Evolutionary conservation across 2,888 invertebrate genomes (phyloP), one percentile per base, ranked within the genome.

Genomic region (Cephalotes varians): DNA sequence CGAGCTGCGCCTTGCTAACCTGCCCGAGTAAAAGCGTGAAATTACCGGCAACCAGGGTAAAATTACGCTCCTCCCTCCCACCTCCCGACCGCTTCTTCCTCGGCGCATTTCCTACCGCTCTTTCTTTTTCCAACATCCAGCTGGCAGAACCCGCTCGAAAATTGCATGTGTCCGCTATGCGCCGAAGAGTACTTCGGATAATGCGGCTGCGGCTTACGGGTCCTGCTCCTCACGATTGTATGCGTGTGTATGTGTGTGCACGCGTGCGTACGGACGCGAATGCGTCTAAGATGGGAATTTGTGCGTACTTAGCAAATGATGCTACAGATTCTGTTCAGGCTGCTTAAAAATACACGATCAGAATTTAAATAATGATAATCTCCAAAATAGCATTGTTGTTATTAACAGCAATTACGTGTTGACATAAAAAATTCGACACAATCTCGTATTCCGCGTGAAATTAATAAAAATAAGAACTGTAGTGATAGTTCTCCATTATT

Each of bases 21-120:
- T 86, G 86, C 81, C 88, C 88, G 88, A 89, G 92, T 92, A 92
- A 93, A 92, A 93, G 93, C 92, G 93, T 93, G 92, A 93, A 93
- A 93, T 93, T 93, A 91, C 91, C 87, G 90, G 85, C 86, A 86
- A 87, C 88, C 84, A 73, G 84, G 86, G 83, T 87, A 82, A 92
- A 92, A 92, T 92, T 90, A 85, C 87, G 80, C 83, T 77, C 88
- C 83, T 81, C 81, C 86, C 84, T 51, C 37, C 44, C 37, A 74
- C 86, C 84, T n/a, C 28, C 40, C 40, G 4, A n/a, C 25, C 51
- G n/a, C 28, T 54, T 37, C 71, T 73, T 71, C 72, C 84, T 21
- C 37, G 37, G n/a, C 54, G 21, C 28, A 25, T 56, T 47, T 49
- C 77, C 79, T 34, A 31, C 18, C 67, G 37, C 28, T 51, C 58